Base-by-base conservation (phyloP, 2,113 vertebrate genomes). In the Vulpes lagopus region DNA sequence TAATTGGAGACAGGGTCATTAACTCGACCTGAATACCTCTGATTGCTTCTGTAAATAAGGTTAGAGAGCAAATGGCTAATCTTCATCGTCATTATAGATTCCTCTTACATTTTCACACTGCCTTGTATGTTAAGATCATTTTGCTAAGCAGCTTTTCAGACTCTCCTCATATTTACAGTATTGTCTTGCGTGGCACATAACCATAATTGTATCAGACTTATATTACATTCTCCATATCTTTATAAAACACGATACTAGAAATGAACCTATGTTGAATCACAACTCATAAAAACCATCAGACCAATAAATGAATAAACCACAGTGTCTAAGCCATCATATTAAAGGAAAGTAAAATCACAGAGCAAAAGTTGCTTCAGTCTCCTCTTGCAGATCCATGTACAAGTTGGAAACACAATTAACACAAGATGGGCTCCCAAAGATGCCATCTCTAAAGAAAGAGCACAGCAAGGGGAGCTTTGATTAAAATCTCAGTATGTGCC, bases 1-100 rank as follows among this genome's bases (percentile, higher is more conserved):
- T 99, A 99, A 99, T 99, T 99, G 98, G 98, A 99, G 98, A 98
- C 98, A 98, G 98, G 98, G 98, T 99, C 99, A 98, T 99, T 99
- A 99, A 99, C 98, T 99, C 98, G 96, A 98, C 98, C 98, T 98
- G 99, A 99, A 99, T 99, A 98, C 99, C 98, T 99, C 98, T 99
- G 99, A 99, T 98, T 99, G 98, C 98, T 99, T 99, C 98, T 98
- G 98, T 99, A 98, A 98, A 98, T 99, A 99, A 99, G 98, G 98
- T 99, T 99, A 99, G 98, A 98, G 98, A 99, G 98, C 98, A 99
- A 99, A 98, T 98, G 98, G 98, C 98, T 99, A 98, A 98, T 98
- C 99, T 99, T 98, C 98, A 65, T 98, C 99, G 98, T 99, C 98
- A 98, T 98, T 99, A 98, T 97, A 97, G 98, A 99, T 98, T 98